Base-by-base conservation (phyloP, 2,888 invertebrate species). In the Dorcus hopei region DNA sequence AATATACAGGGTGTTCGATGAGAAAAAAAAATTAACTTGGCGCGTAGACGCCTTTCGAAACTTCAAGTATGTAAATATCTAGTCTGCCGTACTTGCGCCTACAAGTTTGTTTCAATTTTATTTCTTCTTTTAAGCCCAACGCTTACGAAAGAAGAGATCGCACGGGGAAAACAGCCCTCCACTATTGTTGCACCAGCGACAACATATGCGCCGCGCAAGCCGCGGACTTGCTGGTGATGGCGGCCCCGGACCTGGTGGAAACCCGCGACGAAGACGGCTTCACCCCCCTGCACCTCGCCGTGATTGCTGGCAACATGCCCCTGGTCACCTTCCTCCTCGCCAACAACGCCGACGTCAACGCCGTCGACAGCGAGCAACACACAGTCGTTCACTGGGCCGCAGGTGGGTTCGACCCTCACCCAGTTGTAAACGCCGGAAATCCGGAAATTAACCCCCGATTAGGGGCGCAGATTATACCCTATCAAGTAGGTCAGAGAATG, bases 301-400 rank as follows among this genome's bases (percentile, higher is more conserved):
- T 96, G 62, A 96, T 96, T 73, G 93, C 94, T 65, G 96, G 96
- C 52, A 93, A 94, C 77, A 87, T 90, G 70, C 89, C 91, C 14
- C 83, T 94, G 66, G 90, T 95, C 62, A 91, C 91, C 69, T 89
- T 93, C 60, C 83, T 98, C 57, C 81, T 97, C 53, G 90, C 93
- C 43, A 90, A 91, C 68, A 92, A 93, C 42, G 96, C 96, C 7
- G 91, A 96, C 73, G 88, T 97, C 64, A 90, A 91, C 77, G 90
- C 93, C 48, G 85, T 91, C 65, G 98, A 99, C 78, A 88, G 91
- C 71, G 97, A 98, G 76, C 90, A 92, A 60, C 98, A 98, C 77
- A 94, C 96, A 2, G 91, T 94, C 48, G 90, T 97, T 8, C 98
- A 99, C 78, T 99, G 98, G 98, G 97, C 98, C 14, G 95, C 97